phyloP scores from a whole-genome alignment of 2,888 invertebrate genomes.

The Baronia brevicornis region DNA sequence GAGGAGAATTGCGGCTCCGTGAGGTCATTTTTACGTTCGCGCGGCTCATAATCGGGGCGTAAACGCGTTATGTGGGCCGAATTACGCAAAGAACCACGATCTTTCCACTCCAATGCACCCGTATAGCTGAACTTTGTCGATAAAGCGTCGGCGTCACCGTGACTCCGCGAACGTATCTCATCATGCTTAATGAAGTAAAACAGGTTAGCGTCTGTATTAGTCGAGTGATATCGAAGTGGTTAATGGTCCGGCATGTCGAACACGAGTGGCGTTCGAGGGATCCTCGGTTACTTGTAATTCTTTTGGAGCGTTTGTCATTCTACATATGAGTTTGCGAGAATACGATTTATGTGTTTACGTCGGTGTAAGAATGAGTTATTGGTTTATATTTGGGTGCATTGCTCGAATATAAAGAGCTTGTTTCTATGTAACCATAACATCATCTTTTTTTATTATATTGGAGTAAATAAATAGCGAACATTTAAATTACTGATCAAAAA shows the following conservation, averaged over 20 bases:
- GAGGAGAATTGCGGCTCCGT: neutral
- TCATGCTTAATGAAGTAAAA: slow-evolving; percentile 32
- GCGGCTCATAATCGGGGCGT: slow-evolving; percentile 38
- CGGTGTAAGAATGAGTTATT: no score
- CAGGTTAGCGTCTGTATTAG: slow-evolving; percentile 24
- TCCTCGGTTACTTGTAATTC: slow-evolving; percentile 7
- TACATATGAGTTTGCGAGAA: slow-evolving; percentile 4
- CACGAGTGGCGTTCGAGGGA: slow-evolving; percentile 10
- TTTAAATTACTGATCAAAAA: no score
- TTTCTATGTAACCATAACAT: no score
- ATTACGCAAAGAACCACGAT: slow-evolving; percentile 54
- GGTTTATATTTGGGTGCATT: no score
- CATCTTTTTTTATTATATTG: no score
- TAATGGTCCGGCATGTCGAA: slow-evolving; percentile 8
- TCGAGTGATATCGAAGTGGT: slow-evolving; percentile 3
- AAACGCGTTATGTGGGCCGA: slow-evolving; percentile 50
- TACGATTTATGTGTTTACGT: no score
- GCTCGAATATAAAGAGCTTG: no score
- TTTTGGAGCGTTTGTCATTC: slow-evolving; percentile 4
- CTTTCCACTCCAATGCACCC: slow-evolving; percentile 56
- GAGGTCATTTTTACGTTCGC: slow-evolving; percentile 42
- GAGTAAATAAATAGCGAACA: no score
- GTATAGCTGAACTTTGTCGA: slow-evolving; percentile 56
- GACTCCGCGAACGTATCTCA: slow-evolving; percentile 33
- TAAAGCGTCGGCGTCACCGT: slow-evolving; percentile 49